Percentiles rank a stretch among this genome's conserved stretches.
phyloP scores from a whole-genome alignment of 2,888 invertebrate genomes.

The Sceliomorpha sp. region DNA sequence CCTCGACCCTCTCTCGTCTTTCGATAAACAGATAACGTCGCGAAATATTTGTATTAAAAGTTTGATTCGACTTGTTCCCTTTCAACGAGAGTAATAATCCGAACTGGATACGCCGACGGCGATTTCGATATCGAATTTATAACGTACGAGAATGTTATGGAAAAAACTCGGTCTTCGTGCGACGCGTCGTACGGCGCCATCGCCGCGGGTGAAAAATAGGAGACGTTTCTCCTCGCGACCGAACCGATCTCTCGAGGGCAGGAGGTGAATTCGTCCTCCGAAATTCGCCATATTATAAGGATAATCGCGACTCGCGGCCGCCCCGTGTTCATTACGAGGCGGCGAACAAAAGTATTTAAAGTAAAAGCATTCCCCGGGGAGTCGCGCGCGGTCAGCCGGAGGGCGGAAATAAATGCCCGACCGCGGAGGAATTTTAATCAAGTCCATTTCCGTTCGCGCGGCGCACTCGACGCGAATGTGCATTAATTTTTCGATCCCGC shows the following conservation, averaged over 20 bases:
- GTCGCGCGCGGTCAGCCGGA: conserved; percentile 56
- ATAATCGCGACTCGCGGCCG: conserved; percentile 23
- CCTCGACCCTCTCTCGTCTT: conserved; percentile 37
- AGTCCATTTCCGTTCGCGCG: conserved; percentile 59
- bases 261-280: conserved; percentile 5
- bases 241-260: too few relatives aligned
- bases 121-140: too few relatives aligned
- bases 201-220: too few relatives aligned
- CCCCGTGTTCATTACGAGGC: conserved; percentile 43
- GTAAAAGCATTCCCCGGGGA: conserved; percentile 58
- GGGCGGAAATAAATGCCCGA: conserved; percentile 63
- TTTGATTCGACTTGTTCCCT: conserved; percentile 10
- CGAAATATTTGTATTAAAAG: conserved; percentile 51
- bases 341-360: conserved; percentile 56
- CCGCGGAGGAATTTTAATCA: conserved; percentile 67
- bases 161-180: too few relatives aligned
- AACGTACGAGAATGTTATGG: too few relatives aligned
- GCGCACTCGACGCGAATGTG: conserved; percentile 48
- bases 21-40: conserved; percentile 52
- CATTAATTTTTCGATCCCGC: conserved; percentile 57
- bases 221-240: too few relatives aligned
- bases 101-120: too few relatives aligned
- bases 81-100: too few relatives aligned
- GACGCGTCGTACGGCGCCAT: too few relatives aligned
- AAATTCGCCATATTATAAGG: conserved; percentile 28